Percentiles rank a stretch among this genome's conserved stretches.
phyloP scores from a whole-genome alignment of 2,888 invertebrate genomes.

The Acutogordius australiensis region DNA sequence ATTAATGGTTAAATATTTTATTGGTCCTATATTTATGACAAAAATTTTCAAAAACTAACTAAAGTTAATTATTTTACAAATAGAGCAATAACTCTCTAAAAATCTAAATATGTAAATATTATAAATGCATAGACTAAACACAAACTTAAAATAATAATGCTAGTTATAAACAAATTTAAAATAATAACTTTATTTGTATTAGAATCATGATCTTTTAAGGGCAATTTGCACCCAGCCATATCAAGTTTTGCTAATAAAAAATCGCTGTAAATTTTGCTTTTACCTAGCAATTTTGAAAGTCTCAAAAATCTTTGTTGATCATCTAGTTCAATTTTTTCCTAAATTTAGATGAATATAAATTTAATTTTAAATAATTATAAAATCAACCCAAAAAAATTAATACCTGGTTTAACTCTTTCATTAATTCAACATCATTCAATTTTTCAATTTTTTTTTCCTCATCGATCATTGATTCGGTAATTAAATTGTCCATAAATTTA shows the following conservation, averaged over 20 bases:
- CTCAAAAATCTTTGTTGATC: background rate
- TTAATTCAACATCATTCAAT: background rate
- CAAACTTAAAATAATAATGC: background rate
- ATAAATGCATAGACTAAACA: too few species aligned
- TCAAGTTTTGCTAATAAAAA: background rate
- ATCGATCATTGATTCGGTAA: background rate
- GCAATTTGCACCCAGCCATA: background rate
- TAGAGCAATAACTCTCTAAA: too few species aligned
- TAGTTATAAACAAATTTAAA: background rate
- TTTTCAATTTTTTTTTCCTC: background rate
- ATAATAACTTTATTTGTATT: background rate
- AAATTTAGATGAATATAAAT: too few species aligned
- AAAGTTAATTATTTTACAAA: too few species aligned
- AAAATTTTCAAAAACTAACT: too few species aligned
- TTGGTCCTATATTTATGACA: too few species aligned
- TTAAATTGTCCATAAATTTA: background rate
- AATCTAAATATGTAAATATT: too few species aligned
- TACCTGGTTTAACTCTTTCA: background rate
- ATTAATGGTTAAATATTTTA: too few species aligned
- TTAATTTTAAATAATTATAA: background rate
- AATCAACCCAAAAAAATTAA: background rate
- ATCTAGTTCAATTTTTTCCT: too few species aligned
- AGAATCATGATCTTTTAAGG: background rate
- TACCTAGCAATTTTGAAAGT: background rate
- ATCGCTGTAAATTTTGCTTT: constrained; percentile 11